These are phyloP conservation scores for Brachionus calyciflorus DNA, from an alignment of 1,140 invertebrate species.

Conservation along the genomic window DNA sequence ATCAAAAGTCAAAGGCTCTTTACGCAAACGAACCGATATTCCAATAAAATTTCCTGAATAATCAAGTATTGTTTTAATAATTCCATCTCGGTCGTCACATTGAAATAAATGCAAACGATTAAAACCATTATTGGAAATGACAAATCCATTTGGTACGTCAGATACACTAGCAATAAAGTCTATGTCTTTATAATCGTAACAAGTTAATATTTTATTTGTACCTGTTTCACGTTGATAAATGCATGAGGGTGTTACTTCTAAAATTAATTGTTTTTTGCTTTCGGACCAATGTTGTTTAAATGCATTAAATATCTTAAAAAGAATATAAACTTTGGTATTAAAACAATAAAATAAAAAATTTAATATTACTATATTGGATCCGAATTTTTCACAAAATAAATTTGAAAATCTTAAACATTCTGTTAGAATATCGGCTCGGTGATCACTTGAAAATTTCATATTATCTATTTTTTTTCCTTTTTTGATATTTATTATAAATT, in stretches of 20 bases:
- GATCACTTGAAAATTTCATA: constrained; percentile 96
- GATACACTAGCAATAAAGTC: constrained; percentile 71
- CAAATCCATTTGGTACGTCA: constrained; percentile 72
- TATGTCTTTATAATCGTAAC: constrained; percentile 89
- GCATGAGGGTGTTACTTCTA: constrained; percentile 83
- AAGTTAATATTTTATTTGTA: constrained; percentile 67
- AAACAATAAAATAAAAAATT: constrained; percentile 49
- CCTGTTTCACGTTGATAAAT: constrained; percentile 84
- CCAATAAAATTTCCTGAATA: constrained; percentile 74
- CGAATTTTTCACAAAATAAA: constrained; percentile 48
- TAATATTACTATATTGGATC: not conserved
- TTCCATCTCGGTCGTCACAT: constrained; percentile 74
- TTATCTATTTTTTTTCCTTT: constrained; percentile 79
- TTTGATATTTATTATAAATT: constrained; percentile 83
- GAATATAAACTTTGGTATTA: no score
- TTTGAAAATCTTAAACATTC: constrained; percentile 75
- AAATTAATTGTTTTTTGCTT: constrained; percentile 75
- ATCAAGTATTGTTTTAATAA: constrained; percentile 80
- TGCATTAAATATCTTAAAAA: constrained; percentile 82
- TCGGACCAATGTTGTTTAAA: constrained; percentile 95
- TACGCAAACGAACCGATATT: constrained; percentile 76
- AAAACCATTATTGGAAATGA: constrained; percentile 80
- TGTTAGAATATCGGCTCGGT: constrained; percentile 83
- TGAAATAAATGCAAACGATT: constrained; percentile 83
- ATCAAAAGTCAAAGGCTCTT: constrained; percentile 76